A percentile compares a stretch with the other conserved stretches of the same genome.
phyloP scores from a whole-genome alignment of 2,888 invertebrate genomes.

The Drosophila longiperda region DNA sequence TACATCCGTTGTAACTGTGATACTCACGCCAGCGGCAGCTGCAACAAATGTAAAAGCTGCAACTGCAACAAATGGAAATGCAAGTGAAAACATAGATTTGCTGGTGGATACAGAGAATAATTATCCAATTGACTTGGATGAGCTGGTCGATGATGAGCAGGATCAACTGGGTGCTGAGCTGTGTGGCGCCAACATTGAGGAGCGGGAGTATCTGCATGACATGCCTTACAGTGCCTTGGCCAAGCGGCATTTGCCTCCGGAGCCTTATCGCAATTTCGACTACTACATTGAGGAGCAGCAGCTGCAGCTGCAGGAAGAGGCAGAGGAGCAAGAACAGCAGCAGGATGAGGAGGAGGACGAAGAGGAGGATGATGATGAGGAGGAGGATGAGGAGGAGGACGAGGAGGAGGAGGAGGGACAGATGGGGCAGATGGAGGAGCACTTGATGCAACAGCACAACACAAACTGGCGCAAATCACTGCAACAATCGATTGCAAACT shows the following conservation, averaged over 20 bases:
- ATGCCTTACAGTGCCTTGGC: slow-evolving; percentile 79
- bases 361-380: neutral
- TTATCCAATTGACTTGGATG: slow-evolving; percentile 37
- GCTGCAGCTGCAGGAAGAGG: slow-evolving; percentile 17
- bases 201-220: slow-evolving; percentile 61
- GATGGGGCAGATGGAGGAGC: neutral
- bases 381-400: neutral
- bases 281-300: slow-evolving; percentile 74
- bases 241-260: slow-evolving; percentile 79
- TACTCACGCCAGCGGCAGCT: slow-evolving; percentile 85
- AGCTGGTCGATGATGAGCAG: slow-evolving; percentile 27
- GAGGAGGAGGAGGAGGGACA: neutral
- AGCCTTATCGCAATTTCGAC: slow-evolving; percentile 78
- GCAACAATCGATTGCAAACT: slow-evolving; percentile 27
- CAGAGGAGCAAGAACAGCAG: slow-evolving; percentile 20
- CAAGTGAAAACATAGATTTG: slow-evolving; percentile 32
- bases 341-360: slow-evolving; percentile 26
- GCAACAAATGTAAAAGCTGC: slow-evolving; percentile 5
- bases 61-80: slow-evolving; percentile 12
- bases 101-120: slow-evolving; percentile 58
- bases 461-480: slow-evolving; percentile 60
- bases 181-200: slow-evolving; percentile 50
- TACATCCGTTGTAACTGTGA: slow-evolving; percentile 95
- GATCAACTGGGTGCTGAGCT: slow-evolving; percentile 28
- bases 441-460: slow-evolving; percentile 28